Evolutionary conservation across 1,140 invertebrate species (phyloP).

Genomic region (Drosophila ficusphila): DNA sequence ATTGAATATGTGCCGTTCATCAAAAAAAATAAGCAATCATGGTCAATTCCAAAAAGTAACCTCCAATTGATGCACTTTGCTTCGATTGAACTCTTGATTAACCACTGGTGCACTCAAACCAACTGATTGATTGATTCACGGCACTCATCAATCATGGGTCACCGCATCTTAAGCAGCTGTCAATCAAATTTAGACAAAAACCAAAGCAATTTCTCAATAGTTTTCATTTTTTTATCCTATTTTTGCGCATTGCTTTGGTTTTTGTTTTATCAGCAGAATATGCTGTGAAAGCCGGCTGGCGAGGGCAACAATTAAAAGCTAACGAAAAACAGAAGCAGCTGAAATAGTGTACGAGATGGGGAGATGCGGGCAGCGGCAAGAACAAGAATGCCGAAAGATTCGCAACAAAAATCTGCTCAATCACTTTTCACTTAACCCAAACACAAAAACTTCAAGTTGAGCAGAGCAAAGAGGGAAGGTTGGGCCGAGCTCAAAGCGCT

Average conservation of each 20-base stretch:
- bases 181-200: conserved; percentile 38
- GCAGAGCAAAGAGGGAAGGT: conserved; percentile 1
- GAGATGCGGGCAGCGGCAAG: conserved; percentile 52
- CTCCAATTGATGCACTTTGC: conserved; percentile 13
- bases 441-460: conserved; percentile 78
- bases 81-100: conserved; percentile 15
- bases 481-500: conserved; percentile 2
- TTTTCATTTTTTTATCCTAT: neutral
- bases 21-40: neutral
- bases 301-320: conserved; percentile 66
- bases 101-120: conserved; percentile 14
- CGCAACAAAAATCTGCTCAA: conserved; percentile 80
- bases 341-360: conserved; percentile 52
- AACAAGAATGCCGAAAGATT: conserved; percentile 64
- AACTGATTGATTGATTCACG: conserved; percentile 49
- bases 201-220: conserved; percentile 20
- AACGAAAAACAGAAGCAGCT: conserved; percentile 37
- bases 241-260: conserved; percentile 41
- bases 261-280: conserved; percentile 30
- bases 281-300: conserved; percentile 26
- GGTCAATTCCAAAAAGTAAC: neutral
- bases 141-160: conserved; percentile 44
- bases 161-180: conserved; percentile 44
- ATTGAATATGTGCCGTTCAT: neutral
- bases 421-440: conserved; percentile 82